A percentile compares a stretch with the other conserved stretches of the same genome.
phyloP scores from a whole-genome alignment of 1,140 invertebrate genomes.

The Heliothis subflexa region DNA sequence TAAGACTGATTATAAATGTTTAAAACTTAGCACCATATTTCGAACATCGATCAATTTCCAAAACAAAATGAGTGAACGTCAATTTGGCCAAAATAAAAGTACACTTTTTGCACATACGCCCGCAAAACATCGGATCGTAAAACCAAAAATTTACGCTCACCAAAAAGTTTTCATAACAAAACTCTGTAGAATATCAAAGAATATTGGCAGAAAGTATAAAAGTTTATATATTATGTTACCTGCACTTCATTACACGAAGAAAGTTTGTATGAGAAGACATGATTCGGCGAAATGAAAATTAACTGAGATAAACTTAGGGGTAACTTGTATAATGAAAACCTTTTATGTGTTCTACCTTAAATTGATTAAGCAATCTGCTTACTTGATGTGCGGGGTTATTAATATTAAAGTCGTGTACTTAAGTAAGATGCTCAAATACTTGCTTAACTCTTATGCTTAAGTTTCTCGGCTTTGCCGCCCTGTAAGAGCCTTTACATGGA shows the following conservation, averaged over 20 bases:
- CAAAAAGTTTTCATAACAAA: slow-evolving; percentile 28
- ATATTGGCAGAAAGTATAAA: slow-evolving; percentile 56
- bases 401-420: slow-evolving; percentile 6
- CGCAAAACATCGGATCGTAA: not conserved
- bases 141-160: slow-evolving; percentile 38
- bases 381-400: not conserved
- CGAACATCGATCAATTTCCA: too few relatives aligned
- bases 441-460: not conserved
- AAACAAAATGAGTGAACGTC: too few relatives aligned
- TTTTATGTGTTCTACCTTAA: slow-evolving; percentile 20
- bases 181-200: slow-evolving; percentile 59
- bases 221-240: slow-evolving; percentile 50
- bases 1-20: too few relatives aligned
- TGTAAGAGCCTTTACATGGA: too few relatives aligned
- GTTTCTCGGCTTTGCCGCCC: not conserved
- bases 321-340: slow-evolving; percentile 53
- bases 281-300: slow-evolving; percentile 55
- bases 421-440: not conserved
- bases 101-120: not conserved
- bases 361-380: slow-evolving; percentile 21
- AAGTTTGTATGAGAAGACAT: slow-evolving; percentile 57
- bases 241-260: slow-evolving; percentile 67
- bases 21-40: too few relatives aligned
- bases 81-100: not conserved
- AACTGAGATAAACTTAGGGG: slow-evolving; percentile 51